phyloP scores from a whole-genome alignment of 2,797 vertebrate species.

The Enteromius mattozi region DNA sequence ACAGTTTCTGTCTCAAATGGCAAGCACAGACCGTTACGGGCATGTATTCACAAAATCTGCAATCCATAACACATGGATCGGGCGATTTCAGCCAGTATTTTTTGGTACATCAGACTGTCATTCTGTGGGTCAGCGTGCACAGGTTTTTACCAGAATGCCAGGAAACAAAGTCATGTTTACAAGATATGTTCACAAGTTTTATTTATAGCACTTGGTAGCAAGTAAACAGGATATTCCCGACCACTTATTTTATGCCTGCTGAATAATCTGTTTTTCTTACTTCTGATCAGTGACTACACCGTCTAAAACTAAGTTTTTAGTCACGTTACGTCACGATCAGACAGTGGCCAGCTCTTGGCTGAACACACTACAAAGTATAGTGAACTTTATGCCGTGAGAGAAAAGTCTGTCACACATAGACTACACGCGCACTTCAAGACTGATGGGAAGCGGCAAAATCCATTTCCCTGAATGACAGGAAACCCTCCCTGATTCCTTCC shows the following conservation, averaged over 20 bases:
- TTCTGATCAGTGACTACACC: background rate
- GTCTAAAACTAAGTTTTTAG: background rate
- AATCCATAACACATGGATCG: background rate
- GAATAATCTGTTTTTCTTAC: background rate
- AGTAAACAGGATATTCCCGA: background rate
- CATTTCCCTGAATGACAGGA: slow-evolving; percentile 18
- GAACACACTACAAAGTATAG: background rate
- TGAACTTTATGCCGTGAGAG: background rate
- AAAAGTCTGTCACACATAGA: slow-evolving; percentile 1
- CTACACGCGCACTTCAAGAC: background rate
- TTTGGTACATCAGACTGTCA: background rate
- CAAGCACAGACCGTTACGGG: background rate
- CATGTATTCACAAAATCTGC: background rate
- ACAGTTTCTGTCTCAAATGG: background rate
- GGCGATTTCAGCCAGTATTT: background rate
- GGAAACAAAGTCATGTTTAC: slow-evolving; percentile 3
- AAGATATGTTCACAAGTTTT: background rate
- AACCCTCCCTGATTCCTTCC: slow-evolving; percentile 8
- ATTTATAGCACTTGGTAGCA: background rate
- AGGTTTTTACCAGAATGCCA: background rate
- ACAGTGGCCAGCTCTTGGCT: background rate
- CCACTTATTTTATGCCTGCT: background rate
- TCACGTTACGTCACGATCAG: background rate
- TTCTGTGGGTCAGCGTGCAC: background rate
- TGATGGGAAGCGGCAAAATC: slow-evolving; percentile 23